Percentiles rank a stretch among this genome's conserved stretches.
Evolutionary conservation across 2,888 invertebrate species (phyloP).

Genomic region (Cylloceria caligata): DNA sequence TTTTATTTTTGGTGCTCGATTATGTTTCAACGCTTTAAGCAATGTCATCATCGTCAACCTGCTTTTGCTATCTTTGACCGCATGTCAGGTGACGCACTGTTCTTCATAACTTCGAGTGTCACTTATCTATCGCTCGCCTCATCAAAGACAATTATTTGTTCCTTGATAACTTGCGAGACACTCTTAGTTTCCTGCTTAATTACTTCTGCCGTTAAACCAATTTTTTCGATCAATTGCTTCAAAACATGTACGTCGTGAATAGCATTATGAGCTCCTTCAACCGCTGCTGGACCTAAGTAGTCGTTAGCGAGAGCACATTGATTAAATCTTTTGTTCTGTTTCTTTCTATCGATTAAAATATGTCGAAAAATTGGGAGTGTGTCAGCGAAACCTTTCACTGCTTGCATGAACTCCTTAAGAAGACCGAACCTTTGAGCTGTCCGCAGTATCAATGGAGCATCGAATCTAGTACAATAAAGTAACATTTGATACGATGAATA

Average conservation of each 20-base stretch:
- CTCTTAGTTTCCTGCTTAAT: neutral
- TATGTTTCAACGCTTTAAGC: neutral
- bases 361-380: conserved; percentile 13
- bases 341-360: conserved; percentile 3
- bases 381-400: conserved; percentile 12
- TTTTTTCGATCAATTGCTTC: neutral
- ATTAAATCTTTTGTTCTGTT: neutral
- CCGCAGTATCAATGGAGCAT: conserved; percentile 12
- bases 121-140: neutral
- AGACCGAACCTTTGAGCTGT: neutral
- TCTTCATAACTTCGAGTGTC: neutral
- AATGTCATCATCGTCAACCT: conserved; percentile 6
- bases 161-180: neutral
- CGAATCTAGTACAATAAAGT: too few species aligned
- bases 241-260: neutral
- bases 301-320: conserved; percentile 4
- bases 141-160: neutral
- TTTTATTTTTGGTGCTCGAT: conserved; percentile 23
- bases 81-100: conserved; percentile 28
- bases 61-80: conserved; percentile 46
- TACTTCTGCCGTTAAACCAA: neutral
- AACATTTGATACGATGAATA: neutral
- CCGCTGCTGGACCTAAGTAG: neutral
- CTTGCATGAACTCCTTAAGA: conserved; percentile 2
- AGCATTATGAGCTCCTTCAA: conserved; percentile 23